A percentile compares a stretch with the other conserved stretches of the same genome.
These are phyloP conservation scores for Conomelus anceps DNA, from an alignment of 2,888 invertebrate genomes.

Conservation along the genomic window DNA sequence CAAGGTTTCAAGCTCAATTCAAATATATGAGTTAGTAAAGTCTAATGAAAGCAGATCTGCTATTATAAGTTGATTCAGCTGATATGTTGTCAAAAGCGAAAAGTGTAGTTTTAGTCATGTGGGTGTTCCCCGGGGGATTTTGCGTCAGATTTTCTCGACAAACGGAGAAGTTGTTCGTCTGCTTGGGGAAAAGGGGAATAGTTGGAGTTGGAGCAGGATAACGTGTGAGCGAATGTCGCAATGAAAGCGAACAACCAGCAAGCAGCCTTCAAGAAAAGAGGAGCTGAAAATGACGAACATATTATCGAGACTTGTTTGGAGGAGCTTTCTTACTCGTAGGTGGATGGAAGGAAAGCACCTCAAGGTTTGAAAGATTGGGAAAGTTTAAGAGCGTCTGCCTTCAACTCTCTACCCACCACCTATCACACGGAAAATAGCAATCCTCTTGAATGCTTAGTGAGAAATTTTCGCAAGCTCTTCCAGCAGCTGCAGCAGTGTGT, in stretches of 20 bases:
- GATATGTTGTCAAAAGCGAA: neutral
- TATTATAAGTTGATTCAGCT: too few relatives aligned
- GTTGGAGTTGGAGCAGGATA: neutral
- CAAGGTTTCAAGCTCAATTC: too few relatives aligned
- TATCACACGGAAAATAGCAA: neutral
- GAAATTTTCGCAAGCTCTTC: neutral
- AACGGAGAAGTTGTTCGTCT: neutral
- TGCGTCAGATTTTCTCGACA: neutral
- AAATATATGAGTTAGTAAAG: too few relatives aligned
- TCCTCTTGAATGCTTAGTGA: neutral
- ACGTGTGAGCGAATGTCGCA: neutral
- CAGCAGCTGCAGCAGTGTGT: neutral
- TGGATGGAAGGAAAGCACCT: neutral
- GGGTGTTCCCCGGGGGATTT: neutral
- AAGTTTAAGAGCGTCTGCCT: neutral
- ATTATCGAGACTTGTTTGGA: neutral
- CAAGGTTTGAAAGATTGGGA: neutral
- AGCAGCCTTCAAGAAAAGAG: neutral
- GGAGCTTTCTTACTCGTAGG: neutral
- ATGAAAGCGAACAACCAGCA: neutral
- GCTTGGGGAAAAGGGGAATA: neutral
- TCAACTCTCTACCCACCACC: neutral
- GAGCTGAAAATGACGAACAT: neutral
- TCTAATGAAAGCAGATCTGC: too few relatives aligned
- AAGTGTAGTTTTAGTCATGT: neutral